These are phyloP conservation scores for Sinocyclocheilus anophthalmus DNA, from an alignment of 2,113 vertebrate species.

Conservation along the genomic window DNA sequence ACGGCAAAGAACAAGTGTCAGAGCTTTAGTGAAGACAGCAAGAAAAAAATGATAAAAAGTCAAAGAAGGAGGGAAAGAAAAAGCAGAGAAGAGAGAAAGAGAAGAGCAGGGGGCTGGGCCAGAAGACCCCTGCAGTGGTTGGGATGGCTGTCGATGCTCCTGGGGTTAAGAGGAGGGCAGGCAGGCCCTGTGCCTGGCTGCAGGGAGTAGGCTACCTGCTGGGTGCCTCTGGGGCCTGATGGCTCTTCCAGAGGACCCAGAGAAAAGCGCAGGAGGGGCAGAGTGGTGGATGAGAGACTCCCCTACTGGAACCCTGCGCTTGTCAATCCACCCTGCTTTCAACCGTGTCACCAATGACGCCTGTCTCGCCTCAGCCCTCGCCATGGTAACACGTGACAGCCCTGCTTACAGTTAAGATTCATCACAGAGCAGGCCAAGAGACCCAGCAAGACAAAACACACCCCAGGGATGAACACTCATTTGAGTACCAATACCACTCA, in stretches of 20 bases:
- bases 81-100: constrained; percentile 44
- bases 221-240: constrained; percentile 62
- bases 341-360: constrained; percentile 47
- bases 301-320: constrained; percentile 28
- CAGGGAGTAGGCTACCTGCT: constrained; percentile 60
- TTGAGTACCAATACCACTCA: constrained; percentile 62
- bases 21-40: constrained; percentile 15
- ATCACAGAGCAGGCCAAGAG: constrained; percentile 46
- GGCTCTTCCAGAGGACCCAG: constrained; percentile 61
- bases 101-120: constrained; percentile 45
- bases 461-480: constrained; percentile 59
- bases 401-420: constrained; percentile 48
- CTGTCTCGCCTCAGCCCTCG: constrained; percentile 22
- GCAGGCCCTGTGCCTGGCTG: constrained; percentile 64
- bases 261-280: constrained; percentile 51
- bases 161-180: constrained; percentile 64
- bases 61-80: constrained; percentile 25
- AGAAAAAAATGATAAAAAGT: constrained; percentile 43
- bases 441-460: constrained; percentile 57
- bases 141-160: constrained; percentile 62
- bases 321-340: constrained; percentile 49
- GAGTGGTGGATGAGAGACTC: constrained; percentile 48
- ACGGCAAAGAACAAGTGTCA: constrained; percentile 28
- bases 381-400: constrained; percentile 48
- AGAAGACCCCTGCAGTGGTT: constrained; percentile 43